Evolutionary conservation across 1,140 invertebrate genomes (phyloP).

Genomic region (Eumaeus atala): DNA sequence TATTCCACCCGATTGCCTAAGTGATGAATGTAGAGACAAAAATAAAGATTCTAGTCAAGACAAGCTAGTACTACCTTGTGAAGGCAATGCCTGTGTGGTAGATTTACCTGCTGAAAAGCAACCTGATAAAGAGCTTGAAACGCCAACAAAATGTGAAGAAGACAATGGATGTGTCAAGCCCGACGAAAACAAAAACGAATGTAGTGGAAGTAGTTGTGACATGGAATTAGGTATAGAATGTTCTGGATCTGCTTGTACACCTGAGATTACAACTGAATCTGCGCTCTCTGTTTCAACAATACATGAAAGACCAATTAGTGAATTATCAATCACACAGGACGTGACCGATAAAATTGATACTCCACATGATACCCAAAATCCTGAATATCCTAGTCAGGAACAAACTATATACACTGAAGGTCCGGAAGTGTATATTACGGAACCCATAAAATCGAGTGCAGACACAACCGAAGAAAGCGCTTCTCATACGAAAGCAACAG

Average conservation of each 20-base stretch:
- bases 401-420: background rate
- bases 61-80: conserved; percentile 29
- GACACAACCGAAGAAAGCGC: background rate
- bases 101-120: conserved; percentile 22
- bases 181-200: conserved; percentile 29
- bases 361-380: background rate
- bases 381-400: background rate
- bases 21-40: conserved; percentile 32
- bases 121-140: conserved; percentile 12
- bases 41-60: conserved; percentile 26
- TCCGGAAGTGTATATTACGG: background rate
- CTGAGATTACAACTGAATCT: background rate
- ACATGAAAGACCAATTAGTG: background rate
- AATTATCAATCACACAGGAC: background rate
- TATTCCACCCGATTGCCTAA: conserved; percentile 23
- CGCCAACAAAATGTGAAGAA: conserved; percentile 23
- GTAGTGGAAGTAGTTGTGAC: conserved; percentile 44
- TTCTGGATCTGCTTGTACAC: conserved; percentile 31
- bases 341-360: background rate
- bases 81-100: conserved; percentile 32
- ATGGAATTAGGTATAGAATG: conserved; percentile 32
- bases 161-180: conserved; percentile 26
- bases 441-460: background rate
- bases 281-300: background rate
- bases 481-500: background rate